A percentile compares a stretch with the other conserved stretches of the same genome.
phyloP scores from a whole-genome alignment of 2,888 invertebrate genomes.

The Scotopteryx bipunctaria region DNA sequence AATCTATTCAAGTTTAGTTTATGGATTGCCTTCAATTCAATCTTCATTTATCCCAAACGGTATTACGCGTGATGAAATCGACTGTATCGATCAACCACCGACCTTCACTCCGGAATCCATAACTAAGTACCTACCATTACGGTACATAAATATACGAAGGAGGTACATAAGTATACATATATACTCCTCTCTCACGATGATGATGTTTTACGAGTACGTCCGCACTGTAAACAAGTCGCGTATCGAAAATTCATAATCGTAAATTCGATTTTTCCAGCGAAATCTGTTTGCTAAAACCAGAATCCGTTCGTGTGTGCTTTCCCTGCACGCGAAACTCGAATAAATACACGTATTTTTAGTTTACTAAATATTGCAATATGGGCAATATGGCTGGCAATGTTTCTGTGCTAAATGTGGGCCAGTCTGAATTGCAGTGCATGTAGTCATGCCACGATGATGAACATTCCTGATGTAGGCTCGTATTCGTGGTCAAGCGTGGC shows the following conservation, averaged over 20 bases:
- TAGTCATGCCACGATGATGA: too few relatives aligned
- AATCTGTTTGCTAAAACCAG: conserved; percentile 22
- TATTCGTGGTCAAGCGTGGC: too few relatives aligned
- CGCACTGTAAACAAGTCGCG: conserved; percentile 22
- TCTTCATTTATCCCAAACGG: too few relatives aligned
- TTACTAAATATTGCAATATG: neutral
- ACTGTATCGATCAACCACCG: too few relatives aligned
- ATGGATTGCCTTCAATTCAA: too few relatives aligned
- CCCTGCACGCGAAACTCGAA: conserved; percentile 14
- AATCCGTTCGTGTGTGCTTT: conserved; percentile 9
- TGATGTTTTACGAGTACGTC: neutral
- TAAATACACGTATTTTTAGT: neutral
- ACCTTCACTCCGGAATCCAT: too few relatives aligned
- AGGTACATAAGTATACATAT: neutral
- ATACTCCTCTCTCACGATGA: conserved; percentile 21
- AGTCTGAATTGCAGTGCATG: too few relatives aligned
- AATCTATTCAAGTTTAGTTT: too few relatives aligned
- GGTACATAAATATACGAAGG: neutral
- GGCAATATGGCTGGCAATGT: too few relatives aligned
- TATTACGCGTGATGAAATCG: too few relatives aligned
- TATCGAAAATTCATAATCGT: conserved; percentile 32
- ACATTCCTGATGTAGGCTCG: too few relatives aligned
- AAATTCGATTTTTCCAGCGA: conserved; percentile 28
- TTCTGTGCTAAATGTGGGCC: too few relatives aligned
- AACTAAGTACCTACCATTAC: neutral